A percentile compares a stretch with the other conserved stretches of the same genome.
Evolutionary conservation across 53 echinoderm and acorn worm species (phyloP).

Genomic region (Antedon mediterranea): DNA sequence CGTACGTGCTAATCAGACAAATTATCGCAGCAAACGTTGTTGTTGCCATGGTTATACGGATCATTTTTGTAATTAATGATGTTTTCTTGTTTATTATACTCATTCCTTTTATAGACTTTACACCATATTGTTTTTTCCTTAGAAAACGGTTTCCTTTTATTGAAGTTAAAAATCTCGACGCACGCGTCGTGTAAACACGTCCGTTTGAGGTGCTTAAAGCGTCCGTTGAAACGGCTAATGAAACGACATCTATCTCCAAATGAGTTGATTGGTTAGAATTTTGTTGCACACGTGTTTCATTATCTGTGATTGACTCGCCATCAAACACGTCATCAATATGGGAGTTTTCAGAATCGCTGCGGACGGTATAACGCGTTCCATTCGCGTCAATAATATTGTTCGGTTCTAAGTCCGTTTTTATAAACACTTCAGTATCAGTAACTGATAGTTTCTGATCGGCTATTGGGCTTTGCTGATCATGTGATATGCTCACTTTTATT

Average conservation of each 20-base stretch:
- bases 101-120: neutral
- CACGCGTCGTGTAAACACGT: neutral
- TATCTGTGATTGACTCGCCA: too few species aligned
- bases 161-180: neutral
- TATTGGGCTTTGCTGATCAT: too few species aligned
- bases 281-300: too few species aligned
- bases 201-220: neutral
- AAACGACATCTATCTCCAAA: neutral
- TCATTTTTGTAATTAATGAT: neutral
- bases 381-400: neutral
- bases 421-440: neutral
- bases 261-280: neutral
- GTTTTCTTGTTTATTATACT: neutral
- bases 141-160: neutral
- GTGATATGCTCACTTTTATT: neutral
- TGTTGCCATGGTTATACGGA: conserved; percentile 20
- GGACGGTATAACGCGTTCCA: neutral
- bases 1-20: conserved; percentile 11
- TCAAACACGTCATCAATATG: neutral
- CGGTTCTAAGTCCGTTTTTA: neutral
- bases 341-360: neutral
- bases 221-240: neutral
- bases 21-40: conserved; percentile 8
- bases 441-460: neutral
- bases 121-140: neutral